These are phyloP conservation scores for Aplochiton taeniatus DNA, from an alignment of 2,797 vertebrate genomes.

Conservation along the genomic window DNA sequence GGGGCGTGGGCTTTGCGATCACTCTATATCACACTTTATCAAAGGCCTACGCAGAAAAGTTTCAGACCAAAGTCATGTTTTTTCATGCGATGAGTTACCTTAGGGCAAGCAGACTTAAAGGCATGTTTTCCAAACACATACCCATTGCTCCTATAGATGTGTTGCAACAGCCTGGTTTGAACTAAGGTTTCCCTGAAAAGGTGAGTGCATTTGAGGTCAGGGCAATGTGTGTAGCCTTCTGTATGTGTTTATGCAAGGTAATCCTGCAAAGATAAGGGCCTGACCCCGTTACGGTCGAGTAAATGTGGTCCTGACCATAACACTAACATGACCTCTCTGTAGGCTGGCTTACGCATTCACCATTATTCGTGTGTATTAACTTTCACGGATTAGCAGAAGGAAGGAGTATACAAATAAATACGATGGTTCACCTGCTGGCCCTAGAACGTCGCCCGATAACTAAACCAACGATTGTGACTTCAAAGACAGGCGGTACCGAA, in stretches of 20 bases:
- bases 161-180: too few species aligned
- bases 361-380: too few species aligned
- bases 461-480: not conserved
- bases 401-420: not conserved
- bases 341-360: too few species aligned
- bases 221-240: constrained; percentile 14
- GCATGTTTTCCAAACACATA: constrained; percentile 34
- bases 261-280: constrained; percentile 3
- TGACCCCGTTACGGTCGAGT: not conserved
- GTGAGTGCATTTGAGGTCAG: constrained; percentile 44
- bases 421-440: not conserved
- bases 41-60: constrained; percentile 15
- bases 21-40: not conserved
- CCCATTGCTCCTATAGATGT: not conserved
- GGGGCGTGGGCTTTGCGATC: too few species aligned
- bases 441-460: too few species aligned
- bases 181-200: constrained; percentile 9
- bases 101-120: not conserved
- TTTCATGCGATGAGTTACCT: not conserved
- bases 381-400: too few species aligned
- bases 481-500: constrained; percentile 9
- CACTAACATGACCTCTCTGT: too few species aligned
- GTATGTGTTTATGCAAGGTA: constrained; percentile 41
- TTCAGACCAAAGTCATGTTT: too few species aligned
- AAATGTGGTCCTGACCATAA: too few species aligned